A percentile compares a stretch with the other conserved stretches of the same genome.
phyloP scores from a whole-genome alignment of 2,888 invertebrate genomes.

The Netelia fuscicornis region DNA sequence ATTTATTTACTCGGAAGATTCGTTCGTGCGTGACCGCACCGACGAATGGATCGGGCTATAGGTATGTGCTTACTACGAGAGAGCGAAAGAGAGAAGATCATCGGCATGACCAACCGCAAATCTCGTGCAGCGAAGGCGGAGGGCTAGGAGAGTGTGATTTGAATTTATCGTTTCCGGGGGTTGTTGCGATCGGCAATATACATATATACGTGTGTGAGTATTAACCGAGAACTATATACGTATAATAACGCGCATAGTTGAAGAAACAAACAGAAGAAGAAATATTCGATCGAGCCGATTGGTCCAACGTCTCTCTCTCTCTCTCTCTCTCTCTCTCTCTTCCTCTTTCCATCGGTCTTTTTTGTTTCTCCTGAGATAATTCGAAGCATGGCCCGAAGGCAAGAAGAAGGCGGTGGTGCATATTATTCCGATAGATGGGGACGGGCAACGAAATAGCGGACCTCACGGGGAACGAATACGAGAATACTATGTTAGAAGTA shows the following conservation, averaged over 20 bases:
- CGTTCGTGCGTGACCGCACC: constrained; percentile 41
- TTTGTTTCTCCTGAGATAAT: background rate
- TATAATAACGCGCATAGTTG: constrained; percentile 18
- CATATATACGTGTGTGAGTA: background rate
- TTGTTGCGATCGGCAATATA: constrained; percentile 3
- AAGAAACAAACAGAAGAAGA: constrained; percentile 38
- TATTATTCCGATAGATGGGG: background rate
- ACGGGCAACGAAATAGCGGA: background rate
- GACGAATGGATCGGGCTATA: constrained; percentile 32
- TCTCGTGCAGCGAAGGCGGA: constrained; percentile 14
- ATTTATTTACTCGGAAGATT: constrained; percentile 49
- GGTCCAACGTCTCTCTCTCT: too few species aligned
- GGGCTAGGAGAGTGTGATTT: constrained; percentile 29
- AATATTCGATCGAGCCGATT: constrained; percentile 14
- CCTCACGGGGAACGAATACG: constrained; percentile 34
- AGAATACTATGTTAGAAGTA: constrained; percentile 64
- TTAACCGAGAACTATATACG: background rate
- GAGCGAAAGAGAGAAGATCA: background rate
- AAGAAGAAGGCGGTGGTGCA: background rate
- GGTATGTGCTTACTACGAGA: background rate
- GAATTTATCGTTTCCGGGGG: constrained; percentile 58
- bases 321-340: too few species aligned
- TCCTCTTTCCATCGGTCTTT: background rate
- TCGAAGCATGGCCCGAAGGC: background rate
- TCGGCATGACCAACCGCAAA: constrained; percentile 45